Conservation (phyloP, 2,888 invertebrate species). For the Seira musarum region DNA sequence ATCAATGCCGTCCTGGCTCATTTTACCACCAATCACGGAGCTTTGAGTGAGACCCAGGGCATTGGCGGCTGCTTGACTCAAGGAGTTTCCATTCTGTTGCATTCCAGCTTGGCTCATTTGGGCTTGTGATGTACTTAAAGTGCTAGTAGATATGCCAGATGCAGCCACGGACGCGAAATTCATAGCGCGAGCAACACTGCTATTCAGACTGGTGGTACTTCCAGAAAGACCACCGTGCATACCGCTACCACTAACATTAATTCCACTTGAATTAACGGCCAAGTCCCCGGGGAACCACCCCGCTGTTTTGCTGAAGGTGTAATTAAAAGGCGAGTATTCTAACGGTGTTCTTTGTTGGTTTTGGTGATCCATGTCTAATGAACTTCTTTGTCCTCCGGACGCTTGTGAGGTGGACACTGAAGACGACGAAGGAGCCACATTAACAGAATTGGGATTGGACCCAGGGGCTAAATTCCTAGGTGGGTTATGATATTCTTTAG, state of each 20-base stretch:
- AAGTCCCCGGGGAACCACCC: constrained; percentile 71
- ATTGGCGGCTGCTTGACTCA: constrained; percentile 35
- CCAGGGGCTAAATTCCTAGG: constrained; percentile 60
- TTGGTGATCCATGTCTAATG: constrained; percentile 24
- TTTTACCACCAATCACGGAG: not conserved
- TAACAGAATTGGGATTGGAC: constrained; percentile 43
- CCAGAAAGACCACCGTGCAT: constrained; percentile 43
- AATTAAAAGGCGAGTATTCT: constrained; percentile 92
- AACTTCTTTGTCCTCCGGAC: not conserved
- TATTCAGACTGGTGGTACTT: constrained; percentile 52
- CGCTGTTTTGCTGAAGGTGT: constrained; percentile 77
- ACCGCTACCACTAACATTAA: not conserved
- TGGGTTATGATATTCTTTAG: too few relatives aligned
- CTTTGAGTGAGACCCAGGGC: constrained; percentile 33
- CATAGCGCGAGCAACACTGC: constrained; percentile 72
- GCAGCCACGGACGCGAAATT: constrained; percentile 82
- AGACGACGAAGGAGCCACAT: constrained; percentile 18
- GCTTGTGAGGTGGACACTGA: constrained; percentile 12
- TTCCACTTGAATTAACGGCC: constrained; percentile 42
- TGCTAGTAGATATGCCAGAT: constrained; percentile 74
- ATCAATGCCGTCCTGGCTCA: too few relatives aligned
- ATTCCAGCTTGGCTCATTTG: constrained; percentile 63
- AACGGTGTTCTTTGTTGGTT: constrained; percentile 74
- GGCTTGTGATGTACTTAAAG: constrained; percentile 64
- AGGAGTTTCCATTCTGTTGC: constrained; percentile 46